Evolutionary conservation across 2,888 invertebrate species (phyloP), one percentile per base, ranked within the genome.

Genomic region (Lepidonotus clava): DNA sequence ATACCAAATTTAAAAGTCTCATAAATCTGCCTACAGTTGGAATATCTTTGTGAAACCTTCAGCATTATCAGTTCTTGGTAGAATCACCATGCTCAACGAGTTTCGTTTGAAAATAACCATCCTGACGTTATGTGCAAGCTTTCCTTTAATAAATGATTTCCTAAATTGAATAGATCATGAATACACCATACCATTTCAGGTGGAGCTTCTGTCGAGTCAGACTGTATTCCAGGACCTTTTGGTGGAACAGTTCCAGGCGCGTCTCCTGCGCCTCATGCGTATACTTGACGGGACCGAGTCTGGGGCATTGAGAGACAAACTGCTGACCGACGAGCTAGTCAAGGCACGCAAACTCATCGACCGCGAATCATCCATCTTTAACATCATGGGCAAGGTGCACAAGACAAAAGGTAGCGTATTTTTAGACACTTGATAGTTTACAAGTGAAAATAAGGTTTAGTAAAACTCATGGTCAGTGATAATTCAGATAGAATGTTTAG

Each of bases 181-280:
- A n/a, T n/a, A n/a, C n/a, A n/a, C n/a, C n/a, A n/a, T n/a, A n/a
- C 38, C 34, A 8, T 32, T 11, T 6, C 38, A 80, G 80, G 80
- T 80, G 5, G 80, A 80, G 32, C 24, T 80, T 24, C 51, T 80
- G 14, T 80, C 80, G 24, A 80, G 46, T 0, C 80, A 80, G 32
- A 34, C 80, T 21, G 80, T 80, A 11, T 80, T 80, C 51, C 80
- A 80, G 46, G 80, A 80, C 51, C 28, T 80, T 32, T 46, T 80
- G 32, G 28, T 80, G 41, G 80, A 80, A 46, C 41, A 80, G 51
- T 80, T 46, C 80, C 80, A 46, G 46, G 5, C 2, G 8, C 80
- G 46, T 1, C 41, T 80, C 4, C 18, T 24, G n/a, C 41, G 18
- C 0, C 41, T 80, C 24, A 36, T 36, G 36, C 71, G 71, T 14